A percentile compares a stretch with the other conserved stretches of the same genome.
These are phyloP conservation scores for Mohoua ochrocephala DNA, from an alignment of 2,113 vertebrate species.

Conservation along the genomic window DNA sequence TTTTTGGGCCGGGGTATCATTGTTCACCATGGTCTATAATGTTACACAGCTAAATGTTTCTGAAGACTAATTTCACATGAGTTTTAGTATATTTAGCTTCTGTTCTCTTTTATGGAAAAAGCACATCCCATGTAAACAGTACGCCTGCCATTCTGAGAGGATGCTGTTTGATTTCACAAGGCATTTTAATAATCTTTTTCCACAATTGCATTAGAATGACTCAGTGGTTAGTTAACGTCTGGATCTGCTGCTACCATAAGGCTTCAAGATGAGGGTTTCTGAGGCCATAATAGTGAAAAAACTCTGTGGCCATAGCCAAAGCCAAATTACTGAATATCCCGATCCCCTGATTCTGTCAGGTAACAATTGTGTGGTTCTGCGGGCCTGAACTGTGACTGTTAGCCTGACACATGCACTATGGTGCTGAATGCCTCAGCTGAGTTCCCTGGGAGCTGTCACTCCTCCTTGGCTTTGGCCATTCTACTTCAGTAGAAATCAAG, in stretches of 20 bases:
- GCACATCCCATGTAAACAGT: background rate
- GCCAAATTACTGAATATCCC: background rate
- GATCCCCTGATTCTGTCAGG: background rate
- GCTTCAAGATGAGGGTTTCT: background rate
- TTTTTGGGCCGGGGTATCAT: background rate
- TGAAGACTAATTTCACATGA: background rate
- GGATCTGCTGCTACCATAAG: background rate
- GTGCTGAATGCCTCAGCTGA: background rate
- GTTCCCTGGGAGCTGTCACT: background rate
- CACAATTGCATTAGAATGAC: background rate
- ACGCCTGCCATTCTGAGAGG: background rate
- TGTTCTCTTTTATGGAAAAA: background rate
- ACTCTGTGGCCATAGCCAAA: background rate
- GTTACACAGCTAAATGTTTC: background rate
- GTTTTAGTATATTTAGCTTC: background rate
- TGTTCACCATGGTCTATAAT: background rate
- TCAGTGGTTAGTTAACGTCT: background rate
- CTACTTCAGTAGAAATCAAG: background rate
- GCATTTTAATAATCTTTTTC: background rate
- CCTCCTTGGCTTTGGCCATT: background rate
- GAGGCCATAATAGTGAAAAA: background rate
- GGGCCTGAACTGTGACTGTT: background rate
- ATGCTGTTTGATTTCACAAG: background rate
- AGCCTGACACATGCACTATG: rapidly evolving
- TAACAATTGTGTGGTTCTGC: background rate